phyloP scores from a whole-genome alignment of 2,797 vertebrate species.

The Trichosurus vulpecula region DNA sequence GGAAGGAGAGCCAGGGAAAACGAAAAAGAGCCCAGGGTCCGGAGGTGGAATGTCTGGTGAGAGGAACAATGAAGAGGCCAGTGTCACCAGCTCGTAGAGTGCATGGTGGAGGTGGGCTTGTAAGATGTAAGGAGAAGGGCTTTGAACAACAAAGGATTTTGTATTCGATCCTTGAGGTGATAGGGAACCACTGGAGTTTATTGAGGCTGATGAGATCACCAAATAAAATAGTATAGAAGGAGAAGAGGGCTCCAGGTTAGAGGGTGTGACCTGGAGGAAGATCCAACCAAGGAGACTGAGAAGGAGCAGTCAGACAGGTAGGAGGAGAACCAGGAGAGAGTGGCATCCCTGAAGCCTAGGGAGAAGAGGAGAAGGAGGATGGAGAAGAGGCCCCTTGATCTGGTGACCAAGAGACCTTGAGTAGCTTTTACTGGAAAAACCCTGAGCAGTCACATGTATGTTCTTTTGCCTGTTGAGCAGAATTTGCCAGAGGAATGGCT shows the following conservation, averaged over 20 bases:
- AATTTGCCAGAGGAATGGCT: constrained; percentile 65
- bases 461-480: constrained; percentile 59
- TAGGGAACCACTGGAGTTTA: background rate
- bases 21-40: background rate
- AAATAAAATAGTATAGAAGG: background rate
- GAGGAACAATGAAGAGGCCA: background rate
- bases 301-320: too few relatives aligned
- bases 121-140: background rate
- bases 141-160: too few relatives aligned
- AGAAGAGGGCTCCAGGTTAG: background rate
- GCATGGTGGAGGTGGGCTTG: background rate
- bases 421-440: background rate
- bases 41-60: background rate
- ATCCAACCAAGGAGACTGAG: background rate
- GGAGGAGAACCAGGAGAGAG: background rate
- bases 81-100: background rate
- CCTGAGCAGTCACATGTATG: constrained; percentile 34
- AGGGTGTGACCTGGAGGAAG: background rate
- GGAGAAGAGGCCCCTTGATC: background rate
- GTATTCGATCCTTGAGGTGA: background rate
- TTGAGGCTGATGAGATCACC: background rate
- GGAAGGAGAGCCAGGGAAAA: background rate
- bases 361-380: background rate
- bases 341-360: background rate
- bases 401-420: background rate